Conservation (phyloP, 2,888 invertebrate genomes). For the Watsonalla cultraria region DNA sequence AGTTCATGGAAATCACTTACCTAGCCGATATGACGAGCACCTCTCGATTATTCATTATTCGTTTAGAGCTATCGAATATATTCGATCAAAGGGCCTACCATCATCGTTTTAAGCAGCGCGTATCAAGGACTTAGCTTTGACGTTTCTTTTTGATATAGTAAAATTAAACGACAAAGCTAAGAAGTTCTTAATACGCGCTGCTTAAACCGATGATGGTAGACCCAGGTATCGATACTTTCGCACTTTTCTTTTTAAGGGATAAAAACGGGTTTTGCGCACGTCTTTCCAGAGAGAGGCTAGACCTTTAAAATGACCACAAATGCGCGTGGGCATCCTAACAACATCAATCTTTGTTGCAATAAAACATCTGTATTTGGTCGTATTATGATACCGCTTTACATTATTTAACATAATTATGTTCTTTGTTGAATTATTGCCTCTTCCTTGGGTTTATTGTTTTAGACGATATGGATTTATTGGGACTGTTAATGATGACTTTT, state of each 20-base stretch:
- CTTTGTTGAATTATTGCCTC: background rate
- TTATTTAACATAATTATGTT: conserved; percentile 1
- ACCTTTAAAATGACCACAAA: conserved; percentile 9
- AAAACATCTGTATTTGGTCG: conserved; percentile 4
- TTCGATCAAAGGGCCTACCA: background rate
- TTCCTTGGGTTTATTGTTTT: background rate
- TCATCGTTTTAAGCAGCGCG: too few relatives aligned
- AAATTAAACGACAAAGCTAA: too few relatives aligned
- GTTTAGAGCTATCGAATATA: background rate
- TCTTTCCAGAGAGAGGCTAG: background rate
- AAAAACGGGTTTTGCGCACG: conserved; percentile 2
- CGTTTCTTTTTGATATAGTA: too few relatives aligned
- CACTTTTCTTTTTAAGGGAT: background rate
- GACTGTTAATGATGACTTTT: background rate
- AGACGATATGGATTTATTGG: background rate
- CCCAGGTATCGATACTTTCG: background rate
- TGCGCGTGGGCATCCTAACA: conserved; percentile 34
- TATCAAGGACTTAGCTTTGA: too few relatives aligned
- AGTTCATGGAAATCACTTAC: background rate
- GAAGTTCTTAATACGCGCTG: too few relatives aligned
- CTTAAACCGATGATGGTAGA: too few relatives aligned
- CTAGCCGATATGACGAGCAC: background rate
- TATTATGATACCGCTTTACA: conserved; percentile 1
- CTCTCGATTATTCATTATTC: background rate
- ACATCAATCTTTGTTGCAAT: conserved; percentile 22